A percentile compares a stretch with the other conserved stretches of the same genome.
phyloP scores from a whole-genome alignment of 2,888 invertebrate genomes.

The Eristalis arbustorum region DNA sequence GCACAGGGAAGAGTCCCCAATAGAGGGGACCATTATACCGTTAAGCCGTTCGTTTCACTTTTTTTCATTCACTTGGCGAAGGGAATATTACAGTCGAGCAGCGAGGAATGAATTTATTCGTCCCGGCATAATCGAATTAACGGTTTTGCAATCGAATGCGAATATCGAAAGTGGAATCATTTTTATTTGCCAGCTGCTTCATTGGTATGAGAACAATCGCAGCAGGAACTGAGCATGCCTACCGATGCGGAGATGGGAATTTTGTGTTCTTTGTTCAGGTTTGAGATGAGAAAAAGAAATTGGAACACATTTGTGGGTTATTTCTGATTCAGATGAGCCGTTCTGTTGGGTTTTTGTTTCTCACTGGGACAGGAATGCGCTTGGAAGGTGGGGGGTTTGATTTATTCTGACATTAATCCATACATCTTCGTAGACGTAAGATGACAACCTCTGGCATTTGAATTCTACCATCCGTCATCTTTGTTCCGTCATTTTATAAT shows the following conservation, averaged over 20 bases:
- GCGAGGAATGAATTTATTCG: conserved; percentile 44
- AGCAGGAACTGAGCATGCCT: background rate
- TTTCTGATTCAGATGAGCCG: background rate
- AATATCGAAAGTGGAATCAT: conserved; percentile 15
- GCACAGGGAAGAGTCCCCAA: background rate
- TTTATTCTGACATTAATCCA: no score
- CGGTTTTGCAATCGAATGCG: conserved; percentile 19
- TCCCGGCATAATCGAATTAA: conserved; percentile 47
- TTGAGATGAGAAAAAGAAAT: background rate
- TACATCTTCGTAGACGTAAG: no score
- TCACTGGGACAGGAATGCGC: background rate
- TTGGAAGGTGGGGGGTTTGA: no score
- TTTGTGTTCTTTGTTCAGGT: background rate
- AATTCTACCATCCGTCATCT: no score
- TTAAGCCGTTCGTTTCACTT: conserved; percentile 50
- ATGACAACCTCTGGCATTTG: no score
- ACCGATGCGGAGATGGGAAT: background rate
- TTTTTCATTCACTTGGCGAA: conserved; percentile 4
- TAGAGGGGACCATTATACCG: conserved; percentile 40
- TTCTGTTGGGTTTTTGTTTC: background rate
- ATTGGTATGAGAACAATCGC: background rate
- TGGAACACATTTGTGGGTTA: background rate
- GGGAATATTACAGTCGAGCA: conserved; percentile 24
- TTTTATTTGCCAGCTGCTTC: conserved; percentile 17
- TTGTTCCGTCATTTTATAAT: no score